Evolutionary conservation across 2,888 invertebrate species (phyloP).

Genomic region (Pseudococcus jackbeardsleyi): DNA sequence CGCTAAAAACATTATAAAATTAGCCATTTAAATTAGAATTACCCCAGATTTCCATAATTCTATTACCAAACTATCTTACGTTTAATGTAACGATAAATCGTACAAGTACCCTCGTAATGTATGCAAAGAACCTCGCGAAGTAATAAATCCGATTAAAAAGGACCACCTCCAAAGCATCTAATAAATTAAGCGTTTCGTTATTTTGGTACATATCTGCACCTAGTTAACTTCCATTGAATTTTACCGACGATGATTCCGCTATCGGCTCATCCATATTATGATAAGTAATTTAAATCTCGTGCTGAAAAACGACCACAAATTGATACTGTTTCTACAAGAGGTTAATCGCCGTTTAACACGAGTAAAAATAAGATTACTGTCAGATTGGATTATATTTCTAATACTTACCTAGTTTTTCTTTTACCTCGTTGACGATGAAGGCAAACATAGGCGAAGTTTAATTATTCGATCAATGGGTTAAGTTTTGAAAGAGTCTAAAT

Average conservation of each 20-base stretch:
- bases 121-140: constrained; percentile 41
- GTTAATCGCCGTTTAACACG: constrained; percentile 30
- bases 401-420: neutral
- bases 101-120: constrained; percentile 9
- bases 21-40: constrained; percentile 28
- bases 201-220: too few species aligned
- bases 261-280: constrained; percentile 1
- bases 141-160: constrained; percentile 47
- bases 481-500: constrained; percentile 32
- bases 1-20: neutral
- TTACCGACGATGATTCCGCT: neutral
- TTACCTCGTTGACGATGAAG: neutral
- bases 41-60: constrained; percentile 32
- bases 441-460: constrained; percentile 5
- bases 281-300: constrained; percentile 45
- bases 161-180: constrained; percentile 22
- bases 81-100: constrained; percentile 40
- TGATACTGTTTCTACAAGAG: constrained; percentile 46
- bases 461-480: constrained; percentile 18
- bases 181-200: constrained; percentile 34
- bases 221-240: neutral
- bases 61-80: constrained; percentile 24
- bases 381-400: neutral
- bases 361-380: constrained; percentile 15
- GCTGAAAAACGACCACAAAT: constrained; percentile 35